These are phyloP conservation scores for Zophobas atratus DNA, from an alignment of 1,140 invertebrate genomes.

Conservation along the genomic window DNA sequence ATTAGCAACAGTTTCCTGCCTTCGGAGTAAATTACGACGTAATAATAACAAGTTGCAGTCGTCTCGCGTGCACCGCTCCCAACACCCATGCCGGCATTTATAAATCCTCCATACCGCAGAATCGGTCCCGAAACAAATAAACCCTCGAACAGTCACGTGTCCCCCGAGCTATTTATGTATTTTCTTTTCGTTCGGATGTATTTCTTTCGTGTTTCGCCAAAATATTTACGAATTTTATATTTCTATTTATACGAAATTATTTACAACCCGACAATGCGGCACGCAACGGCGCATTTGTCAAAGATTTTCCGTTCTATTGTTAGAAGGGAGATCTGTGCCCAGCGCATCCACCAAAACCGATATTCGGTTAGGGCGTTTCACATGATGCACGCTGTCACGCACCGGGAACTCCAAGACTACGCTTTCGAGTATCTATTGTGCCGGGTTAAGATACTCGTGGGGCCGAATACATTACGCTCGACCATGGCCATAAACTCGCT, in stretches of 20 bases:
- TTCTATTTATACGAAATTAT: constrained; percentile 30
- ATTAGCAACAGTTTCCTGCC: constrained; percentile 32
- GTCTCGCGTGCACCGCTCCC: neutral
- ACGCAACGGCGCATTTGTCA: constrained; percentile 7
- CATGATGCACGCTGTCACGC: constrained; percentile 22
- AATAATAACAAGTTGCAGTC: constrained; percentile 24
- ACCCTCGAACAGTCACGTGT: constrained; percentile 17
- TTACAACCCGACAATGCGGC: constrained; percentile 10
- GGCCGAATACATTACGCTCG: constrained; percentile 25
- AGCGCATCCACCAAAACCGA: constrained; percentile 35
- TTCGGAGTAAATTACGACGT: constrained; percentile 32
- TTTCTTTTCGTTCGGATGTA: constrained; percentile 28
- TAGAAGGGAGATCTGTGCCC: neutral
- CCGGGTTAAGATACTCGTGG: constrained; percentile 28
- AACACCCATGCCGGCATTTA: too few relatives aligned
- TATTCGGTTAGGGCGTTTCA: neutral
- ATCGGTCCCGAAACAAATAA: too few relatives aligned
- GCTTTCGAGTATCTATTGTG: constrained; percentile 22
- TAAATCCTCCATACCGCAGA: too few relatives aligned
- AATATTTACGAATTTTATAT: constrained; percentile 44
- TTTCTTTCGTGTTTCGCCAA: constrained; percentile 37
- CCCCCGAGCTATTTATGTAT: constrained; percentile 27
- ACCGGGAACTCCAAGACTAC: constrained; percentile 4
- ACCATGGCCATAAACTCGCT: constrained; percentile 27
- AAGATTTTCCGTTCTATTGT: neutral